Percentiles rank a stretch among this genome's conserved stretches.
phyloP scores from a whole-genome alignment of 2,888 invertebrate species.

The Thelaira solivaga region DNA sequence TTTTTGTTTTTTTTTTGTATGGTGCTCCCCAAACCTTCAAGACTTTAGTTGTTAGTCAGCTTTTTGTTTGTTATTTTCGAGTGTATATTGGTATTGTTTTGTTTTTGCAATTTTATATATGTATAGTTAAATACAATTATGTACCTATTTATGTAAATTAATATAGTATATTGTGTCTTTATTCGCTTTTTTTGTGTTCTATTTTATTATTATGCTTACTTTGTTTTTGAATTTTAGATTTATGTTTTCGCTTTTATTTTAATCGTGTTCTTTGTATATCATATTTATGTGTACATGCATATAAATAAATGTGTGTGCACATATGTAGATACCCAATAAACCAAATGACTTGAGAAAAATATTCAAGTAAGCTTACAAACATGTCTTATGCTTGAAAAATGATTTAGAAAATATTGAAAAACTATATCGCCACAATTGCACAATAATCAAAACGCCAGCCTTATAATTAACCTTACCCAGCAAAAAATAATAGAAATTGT shows the following conservation, averaged over 20 bases:
- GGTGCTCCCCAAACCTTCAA: slow-evolving; percentile 75
- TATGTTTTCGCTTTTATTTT: slow-evolving; percentile 44
- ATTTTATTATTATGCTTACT: slow-evolving; percentile 17
- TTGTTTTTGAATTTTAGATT: slow-evolving; percentile 23
- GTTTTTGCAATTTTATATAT: slow-evolving; percentile 4
- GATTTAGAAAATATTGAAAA: too few species aligned
- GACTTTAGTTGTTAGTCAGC: slow-evolving; percentile 71
- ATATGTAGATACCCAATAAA: too few species aligned
- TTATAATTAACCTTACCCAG: too few species aligned
- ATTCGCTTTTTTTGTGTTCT: slow-evolving; percentile 10
- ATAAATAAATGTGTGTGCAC: too few species aligned
- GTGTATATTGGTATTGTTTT: slow-evolving; percentile 34
- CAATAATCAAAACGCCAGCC: too few species aligned
- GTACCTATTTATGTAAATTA: too few species aligned
- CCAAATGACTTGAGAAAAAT: too few species aligned
- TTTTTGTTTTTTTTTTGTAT: slow-evolving; percentile 32
- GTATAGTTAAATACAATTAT: not conserved
- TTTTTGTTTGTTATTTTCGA: slow-evolving; percentile 57
- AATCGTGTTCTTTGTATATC: not conserved
- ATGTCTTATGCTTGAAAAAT: too few species aligned
- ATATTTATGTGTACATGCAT: too few species aligned
- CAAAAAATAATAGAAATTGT: too few species aligned
- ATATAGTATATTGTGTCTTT: not conserved
- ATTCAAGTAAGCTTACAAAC: too few species aligned
- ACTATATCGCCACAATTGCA: too few species aligned